Conservation (phyloP, 2,113 vertebrate species). For the Martes martes region DNA sequence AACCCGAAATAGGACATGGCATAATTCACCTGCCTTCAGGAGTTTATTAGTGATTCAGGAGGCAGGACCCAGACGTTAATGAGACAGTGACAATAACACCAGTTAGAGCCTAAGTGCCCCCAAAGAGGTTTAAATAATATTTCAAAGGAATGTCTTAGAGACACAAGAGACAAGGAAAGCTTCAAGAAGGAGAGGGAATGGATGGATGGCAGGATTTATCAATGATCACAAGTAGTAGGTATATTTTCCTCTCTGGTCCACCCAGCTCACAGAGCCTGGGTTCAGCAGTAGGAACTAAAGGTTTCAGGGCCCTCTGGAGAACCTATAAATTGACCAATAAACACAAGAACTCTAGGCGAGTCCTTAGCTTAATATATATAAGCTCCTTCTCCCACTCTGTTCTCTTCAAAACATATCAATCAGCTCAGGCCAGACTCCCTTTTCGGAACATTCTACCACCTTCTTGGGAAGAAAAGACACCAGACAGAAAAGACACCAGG, state of each 20-base stretch:
- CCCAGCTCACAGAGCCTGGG: not conserved
- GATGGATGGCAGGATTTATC: not conserved
- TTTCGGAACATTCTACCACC: not conserved
- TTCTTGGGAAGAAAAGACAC: not conserved
- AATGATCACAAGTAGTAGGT: not conserved
- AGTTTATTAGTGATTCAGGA: not conserved
- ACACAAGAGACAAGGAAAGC: not conserved
- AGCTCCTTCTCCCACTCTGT: not conserved
- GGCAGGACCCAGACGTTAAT: not conserved
- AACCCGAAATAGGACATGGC: not conserved
- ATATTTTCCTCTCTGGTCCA: accelerated
- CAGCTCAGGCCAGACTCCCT: not conserved
- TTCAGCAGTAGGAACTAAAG: not conserved
- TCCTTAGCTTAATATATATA: too few relatives aligned
- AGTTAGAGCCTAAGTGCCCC: not conserved
- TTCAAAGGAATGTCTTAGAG: not conserved
- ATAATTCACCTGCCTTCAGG: not conserved
- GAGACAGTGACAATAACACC: not conserved
- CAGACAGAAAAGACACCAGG: not conserved
- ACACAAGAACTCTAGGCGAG: not conserved
- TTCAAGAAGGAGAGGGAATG: not conserved
- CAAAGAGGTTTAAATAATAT: not conserved
- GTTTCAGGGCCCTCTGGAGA: not conserved
- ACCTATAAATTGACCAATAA: not conserved
- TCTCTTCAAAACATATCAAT: not conserved